phyloP scores from a whole-genome alignment of 2,888 invertebrate genomes.

The Cenopis cana region DNA sequence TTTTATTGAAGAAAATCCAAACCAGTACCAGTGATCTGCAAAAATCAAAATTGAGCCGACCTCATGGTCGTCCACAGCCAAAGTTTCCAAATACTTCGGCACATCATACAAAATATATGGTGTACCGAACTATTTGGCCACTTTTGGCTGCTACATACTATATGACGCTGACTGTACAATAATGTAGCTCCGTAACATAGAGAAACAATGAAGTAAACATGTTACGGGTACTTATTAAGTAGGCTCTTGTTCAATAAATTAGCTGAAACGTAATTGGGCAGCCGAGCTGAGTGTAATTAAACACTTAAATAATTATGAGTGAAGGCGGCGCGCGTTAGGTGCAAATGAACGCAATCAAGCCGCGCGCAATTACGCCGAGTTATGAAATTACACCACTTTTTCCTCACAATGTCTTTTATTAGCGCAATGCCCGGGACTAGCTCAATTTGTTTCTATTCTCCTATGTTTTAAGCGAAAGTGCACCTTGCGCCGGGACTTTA shows the following conservation, averaged over 20 bases:
- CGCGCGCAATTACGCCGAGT: slow-evolving; percentile 51
- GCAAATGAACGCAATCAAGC: slow-evolving; percentile 26
- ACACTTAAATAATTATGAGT: slow-evolving; percentile 15
- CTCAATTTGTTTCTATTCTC: slow-evolving; percentile 82
- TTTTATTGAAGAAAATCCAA: too few relatives aligned
- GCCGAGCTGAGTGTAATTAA: slow-evolving; percentile 19
- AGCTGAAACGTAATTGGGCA: slow-evolving; percentile 7
- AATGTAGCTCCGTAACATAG: neutral
- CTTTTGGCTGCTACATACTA: too few relatives aligned
- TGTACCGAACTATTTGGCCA: too few relatives aligned
- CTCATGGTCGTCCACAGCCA: too few relatives aligned
- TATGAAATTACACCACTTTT: slow-evolving; percentile 82
- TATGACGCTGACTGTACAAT: neutral
- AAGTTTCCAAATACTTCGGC: too few relatives aligned
- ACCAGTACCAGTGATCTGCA: too few relatives aligned
- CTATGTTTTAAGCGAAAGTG: slow-evolving; percentile 49
- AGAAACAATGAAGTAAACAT: neutral
- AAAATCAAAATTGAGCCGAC: too few relatives aligned
- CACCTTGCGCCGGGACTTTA: slow-evolving; percentile 49
- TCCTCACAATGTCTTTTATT: slow-evolving; percentile 80
- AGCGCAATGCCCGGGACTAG: slow-evolving; percentile 71
- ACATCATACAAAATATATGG: too few relatives aligned
- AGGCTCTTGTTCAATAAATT: slow-evolving; percentile 7
- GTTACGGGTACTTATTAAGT: neutral
- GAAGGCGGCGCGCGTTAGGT: slow-evolving; percentile 7